These are phyloP conservation scores for Dynastes tityus DNA, from an alignment of 2,888 invertebrate genomes.

Conservation along the genomic window DNA sequence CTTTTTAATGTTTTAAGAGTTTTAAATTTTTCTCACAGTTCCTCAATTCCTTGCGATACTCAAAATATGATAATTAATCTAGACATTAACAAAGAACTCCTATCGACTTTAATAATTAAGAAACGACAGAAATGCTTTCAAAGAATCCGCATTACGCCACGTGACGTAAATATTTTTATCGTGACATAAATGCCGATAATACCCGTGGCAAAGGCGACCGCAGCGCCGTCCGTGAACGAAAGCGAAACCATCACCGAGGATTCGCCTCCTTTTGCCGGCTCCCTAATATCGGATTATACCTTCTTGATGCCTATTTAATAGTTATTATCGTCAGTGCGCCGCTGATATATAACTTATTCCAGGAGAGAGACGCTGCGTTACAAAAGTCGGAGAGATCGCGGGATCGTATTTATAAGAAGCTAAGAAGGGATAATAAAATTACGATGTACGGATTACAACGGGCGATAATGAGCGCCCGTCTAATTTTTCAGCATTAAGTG, in stretches of 20 bases:
- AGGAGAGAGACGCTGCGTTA: neutral
- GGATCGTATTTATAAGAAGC: neutral
- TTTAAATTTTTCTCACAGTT: no score
- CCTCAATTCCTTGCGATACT: no score
- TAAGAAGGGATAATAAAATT: slow-evolving; percentile 42
- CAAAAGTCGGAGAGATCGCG: neutral
- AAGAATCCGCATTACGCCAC: slow-evolving; percentile 17
- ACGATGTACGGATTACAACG: slow-evolving; percentile 47
- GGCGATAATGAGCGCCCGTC: slow-evolving; percentile 40
- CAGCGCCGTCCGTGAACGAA: neutral
- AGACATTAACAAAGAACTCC: no score
- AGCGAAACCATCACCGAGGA: neutral
- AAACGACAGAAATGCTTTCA: no score
- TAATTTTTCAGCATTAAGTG: slow-evolving; percentile 47
- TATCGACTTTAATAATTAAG: no score
- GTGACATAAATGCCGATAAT: slow-evolving; percentile 31
- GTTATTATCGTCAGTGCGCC: slow-evolving; percentile 15
- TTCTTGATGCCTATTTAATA: slow-evolving; percentile 49
- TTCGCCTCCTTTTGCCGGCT: neutral
- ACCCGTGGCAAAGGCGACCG: slow-evolving; percentile 14
- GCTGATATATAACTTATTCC: slow-evolving; percentile 36
- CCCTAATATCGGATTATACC: slow-evolving; percentile 50
- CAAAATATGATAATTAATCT: no score
- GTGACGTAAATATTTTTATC: slow-evolving; percentile 39
- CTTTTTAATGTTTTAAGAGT: no score